Conservation (phyloP, 1,140 invertebrate genomes). For the Oryctes rhinoceros region DNA sequence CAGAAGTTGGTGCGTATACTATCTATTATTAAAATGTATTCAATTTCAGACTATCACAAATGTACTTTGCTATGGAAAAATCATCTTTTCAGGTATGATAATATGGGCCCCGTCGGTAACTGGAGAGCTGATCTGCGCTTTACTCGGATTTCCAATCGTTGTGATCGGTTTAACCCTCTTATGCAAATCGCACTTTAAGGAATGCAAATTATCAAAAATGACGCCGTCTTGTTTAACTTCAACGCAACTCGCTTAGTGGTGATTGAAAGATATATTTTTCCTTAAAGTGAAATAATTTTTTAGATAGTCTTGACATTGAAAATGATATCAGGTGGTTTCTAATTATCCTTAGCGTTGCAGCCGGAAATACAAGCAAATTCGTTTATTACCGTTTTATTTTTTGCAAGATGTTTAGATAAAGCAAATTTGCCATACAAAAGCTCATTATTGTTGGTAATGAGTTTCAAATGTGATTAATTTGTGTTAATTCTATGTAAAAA, state of each 20-base stretch:
- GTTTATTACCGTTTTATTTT: too few species aligned
- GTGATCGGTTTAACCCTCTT: constrained; percentile 65
- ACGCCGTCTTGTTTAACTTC: constrained; percentile 25
- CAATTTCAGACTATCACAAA: too few species aligned
- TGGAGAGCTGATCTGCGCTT: constrained; percentile 68
- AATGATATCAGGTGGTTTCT: not conserved
- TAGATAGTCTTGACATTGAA: not conserved
- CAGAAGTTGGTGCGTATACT: constrained; percentile 52
- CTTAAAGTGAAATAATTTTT: constrained; percentile 25
- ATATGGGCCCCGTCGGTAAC: constrained; percentile 66
- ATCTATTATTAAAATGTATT: too few species aligned
- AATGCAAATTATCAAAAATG: constrained; percentile 50
- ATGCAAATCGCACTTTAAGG: constrained; percentile 64
- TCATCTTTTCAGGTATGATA: constrained; percentile 59
- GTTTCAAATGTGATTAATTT: too few species aligned
- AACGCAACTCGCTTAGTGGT: constrained; percentile 38
- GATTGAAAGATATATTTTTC: not conserved
- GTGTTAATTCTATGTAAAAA: not conserved
- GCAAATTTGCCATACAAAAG: too few species aligned
- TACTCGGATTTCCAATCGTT: constrained; percentile 68
- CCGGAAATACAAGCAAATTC: too few species aligned
- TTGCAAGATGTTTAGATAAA: too few species aligned
- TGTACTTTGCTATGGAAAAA: constrained; percentile 5
- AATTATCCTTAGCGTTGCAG: not conserved
- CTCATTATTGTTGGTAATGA: too few species aligned